Conservation (phyloP, 2,888 invertebrate species). For the Malthinus seriepunctatus region DNA sequence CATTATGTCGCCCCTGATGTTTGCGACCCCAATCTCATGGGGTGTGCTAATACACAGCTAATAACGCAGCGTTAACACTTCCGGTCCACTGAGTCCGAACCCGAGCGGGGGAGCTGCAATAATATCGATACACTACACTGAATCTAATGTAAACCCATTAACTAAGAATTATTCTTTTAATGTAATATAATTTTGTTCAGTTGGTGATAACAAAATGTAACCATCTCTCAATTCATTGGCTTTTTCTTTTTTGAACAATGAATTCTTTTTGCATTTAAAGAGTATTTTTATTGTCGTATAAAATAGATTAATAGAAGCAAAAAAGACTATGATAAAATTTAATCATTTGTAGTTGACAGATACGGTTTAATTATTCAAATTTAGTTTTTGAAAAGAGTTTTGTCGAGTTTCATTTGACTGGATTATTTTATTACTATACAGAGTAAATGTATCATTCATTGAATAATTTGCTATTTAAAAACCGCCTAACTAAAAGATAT, state of each 20-base stretch:
- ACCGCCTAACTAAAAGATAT: no score
- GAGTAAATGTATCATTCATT: no score
- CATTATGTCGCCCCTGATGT: constrained; percentile 37
- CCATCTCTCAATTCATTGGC: constrained; percentile 15
- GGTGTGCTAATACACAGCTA: constrained; percentile 55
- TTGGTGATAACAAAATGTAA: constrained; percentile 21
- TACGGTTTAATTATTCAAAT: constrained; percentile 16
- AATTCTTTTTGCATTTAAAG: neutral
- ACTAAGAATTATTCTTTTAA: constrained; percentile 30
- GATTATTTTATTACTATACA: no score
- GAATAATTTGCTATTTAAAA: no score
- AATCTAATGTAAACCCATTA: constrained; percentile 30
- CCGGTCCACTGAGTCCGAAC: constrained; percentile 51
- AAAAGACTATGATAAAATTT: neutral
- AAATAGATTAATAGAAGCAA: constrained; percentile 9
- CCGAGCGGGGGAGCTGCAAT: constrained; percentile 27
- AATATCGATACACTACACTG: constrained; percentile 31
- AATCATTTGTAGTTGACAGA: constrained; percentile 8
- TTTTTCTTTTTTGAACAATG: constrained; percentile 10
- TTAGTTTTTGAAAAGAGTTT: neutral
- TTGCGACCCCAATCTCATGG: constrained; percentile 47
- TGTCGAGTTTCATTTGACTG: no score
- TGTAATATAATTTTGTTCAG: constrained; percentile 27
- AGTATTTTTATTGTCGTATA: constrained; percentile 7
- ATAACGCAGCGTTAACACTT: constrained; percentile 57